Evolutionary conservation across 2,888 invertebrate genomes (phyloP), one percentile per base, ranked within the genome.

Genomic region (Drosophila melanosoma): DNA sequence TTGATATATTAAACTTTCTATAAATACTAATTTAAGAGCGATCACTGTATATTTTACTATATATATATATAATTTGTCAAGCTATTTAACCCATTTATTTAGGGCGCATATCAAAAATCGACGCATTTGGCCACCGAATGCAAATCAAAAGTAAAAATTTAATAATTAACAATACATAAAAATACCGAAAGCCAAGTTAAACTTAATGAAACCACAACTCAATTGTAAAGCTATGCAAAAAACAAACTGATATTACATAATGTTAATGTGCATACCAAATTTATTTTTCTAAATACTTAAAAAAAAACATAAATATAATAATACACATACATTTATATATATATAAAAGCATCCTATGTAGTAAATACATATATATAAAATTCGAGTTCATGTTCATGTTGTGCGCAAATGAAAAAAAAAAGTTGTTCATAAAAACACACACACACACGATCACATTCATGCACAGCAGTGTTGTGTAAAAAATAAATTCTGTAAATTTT

Each of bases 41-140:
- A 57, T 29, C 32, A 20, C 32, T 42, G 57, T 23, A 57, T 42
- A 32, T 32, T 32, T 51, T 56, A 2, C 26, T 1, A 42, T 15
- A 42, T n/a, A 6, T 53, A 12, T 36, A 38, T 51, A 52, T 51
- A 4, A 48, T 57, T 60, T 56, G 1, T 17, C 12, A 56, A 32
- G 17, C 36, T 32, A 45, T 32, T 63, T 48, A 62, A 76, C 17
- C 32, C 35, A 33, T 52, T 60, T 45, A 10, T 52, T 54, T 58
- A 23, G 42, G 65, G 40, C 62, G 63, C 48, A 32, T 42, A 51
- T 45, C 70, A 81, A 88, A 91, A 90, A 87, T 89, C 85, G 78
- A 79, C 74, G 61, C 87, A 82, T 77, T 91, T 89, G 81, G 91
- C 75, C 90, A 89, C 89, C 90, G 79, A 75, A 54, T 57, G 32